These are phyloP conservation scores for Pseudomugil tenellus DNA, from an alignment of 2,797 vertebrate genomes.

Conservation along the genomic window DNA sequence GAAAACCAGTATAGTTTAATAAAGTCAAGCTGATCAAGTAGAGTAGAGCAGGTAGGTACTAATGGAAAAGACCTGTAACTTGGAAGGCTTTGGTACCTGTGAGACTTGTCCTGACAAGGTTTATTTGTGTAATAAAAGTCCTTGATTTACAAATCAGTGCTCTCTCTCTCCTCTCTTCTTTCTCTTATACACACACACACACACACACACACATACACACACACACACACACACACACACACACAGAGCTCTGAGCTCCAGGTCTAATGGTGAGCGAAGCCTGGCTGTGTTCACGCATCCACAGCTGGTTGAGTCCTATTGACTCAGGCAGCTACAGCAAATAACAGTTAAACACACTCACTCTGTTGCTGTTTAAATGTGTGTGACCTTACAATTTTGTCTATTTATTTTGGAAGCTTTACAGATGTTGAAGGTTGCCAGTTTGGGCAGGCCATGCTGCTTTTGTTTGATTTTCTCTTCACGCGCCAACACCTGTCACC, in stretches of 20 bases:
- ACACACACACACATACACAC: constrained; percentile 34
- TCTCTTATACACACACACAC: too few species aligned
- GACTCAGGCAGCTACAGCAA: constrained; percentile 76
- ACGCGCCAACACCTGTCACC: not conserved
- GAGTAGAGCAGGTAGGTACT: too few species aligned
- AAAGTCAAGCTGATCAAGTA: too few species aligned
- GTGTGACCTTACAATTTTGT: constrained; percentile 63
- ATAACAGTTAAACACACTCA: constrained; percentile 73
- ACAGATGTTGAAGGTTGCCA: constrained; percentile 56
- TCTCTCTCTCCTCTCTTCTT: not conserved
- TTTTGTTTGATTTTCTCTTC: constrained; percentile 50
- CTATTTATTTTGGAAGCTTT: constrained; percentile 60
- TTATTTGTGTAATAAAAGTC: not conserved
- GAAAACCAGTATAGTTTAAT: too few species aligned
- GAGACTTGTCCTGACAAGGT: not conserved
- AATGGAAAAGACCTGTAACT: too few species aligned
- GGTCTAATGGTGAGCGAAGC: constrained; percentile 64
- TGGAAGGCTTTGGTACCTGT: not conserved
- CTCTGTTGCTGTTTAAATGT: constrained; percentile 17
- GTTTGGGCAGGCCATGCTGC: constrained; percentile 32
- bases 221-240: constrained; percentile 49
- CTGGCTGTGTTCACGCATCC: constrained; percentile 64
- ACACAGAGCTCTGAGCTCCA: constrained; percentile 57
- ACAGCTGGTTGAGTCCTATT: constrained; percentile 77
- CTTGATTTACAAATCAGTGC: not conserved